Evolutionary conservation across 2,888 invertebrate species (phyloP), one percentile per base, ranked within the genome.

Genomic region (Drosophila lacicola): DNA sequence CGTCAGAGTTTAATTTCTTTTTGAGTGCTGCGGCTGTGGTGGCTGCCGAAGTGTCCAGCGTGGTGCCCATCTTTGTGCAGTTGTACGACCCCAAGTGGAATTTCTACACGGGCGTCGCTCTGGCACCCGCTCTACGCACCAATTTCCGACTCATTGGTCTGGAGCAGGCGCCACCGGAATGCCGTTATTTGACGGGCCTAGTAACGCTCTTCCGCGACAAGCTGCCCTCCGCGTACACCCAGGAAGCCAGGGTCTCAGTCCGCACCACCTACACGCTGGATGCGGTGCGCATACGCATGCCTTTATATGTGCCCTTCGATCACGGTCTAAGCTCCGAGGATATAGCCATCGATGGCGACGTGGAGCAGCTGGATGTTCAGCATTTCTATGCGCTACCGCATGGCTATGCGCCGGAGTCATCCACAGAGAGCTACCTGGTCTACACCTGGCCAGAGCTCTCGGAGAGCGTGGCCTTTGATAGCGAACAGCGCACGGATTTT

Each of bases 121-220:
- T 97, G 90, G 95, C 95, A 21, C 95, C 95, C 82, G 96, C 96
- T 49, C 36, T 88, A 13, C 94, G 96, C 79, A 95, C 96, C n/a
- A 96, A 96, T 90, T 98, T 97, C 92, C 97, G 98, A 90, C 97
- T 98, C 94, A 96, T 97, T 51, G 96, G 98, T 91, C 93, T 99
- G 69, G 95, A 96, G 90, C 94, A 95, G 78, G 95, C 96, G 60
- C 97, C 98, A 1, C 94, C 95, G 25, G 96, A 97, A 82, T 97
- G 96, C 89, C 95, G 95, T 80, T 96, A 97, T 92, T 94, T 99
- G 0, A 95, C 95, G 69, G 96, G 96, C 64, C 93, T 99, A 51
- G 93, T 98, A 41, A 95, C 96, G 82, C 93, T 99, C 71, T 99
- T 99, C 91, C 98, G 97, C 93, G 96, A 96, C 25, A 99, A 97